Percentiles rank a stretch among this genome's conserved stretches.
These are phyloP conservation scores for Furnarius figulus DNA, from an alignment of 2,113 vertebrate genomes.

Conservation along the genomic window DNA sequence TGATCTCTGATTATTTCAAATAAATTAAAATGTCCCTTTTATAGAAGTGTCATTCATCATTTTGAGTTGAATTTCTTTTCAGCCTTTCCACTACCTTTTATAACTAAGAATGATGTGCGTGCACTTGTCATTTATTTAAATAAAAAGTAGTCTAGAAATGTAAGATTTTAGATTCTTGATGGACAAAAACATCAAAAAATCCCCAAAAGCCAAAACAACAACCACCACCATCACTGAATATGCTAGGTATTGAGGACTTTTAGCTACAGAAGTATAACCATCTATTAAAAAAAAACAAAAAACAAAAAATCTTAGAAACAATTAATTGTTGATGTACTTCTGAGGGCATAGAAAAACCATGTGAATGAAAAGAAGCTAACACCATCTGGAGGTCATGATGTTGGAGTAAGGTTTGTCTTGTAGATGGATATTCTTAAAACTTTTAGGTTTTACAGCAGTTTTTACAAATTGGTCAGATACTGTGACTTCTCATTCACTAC, in stretches of 20 bases:
- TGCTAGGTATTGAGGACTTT: neutral
- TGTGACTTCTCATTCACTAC: neutral
- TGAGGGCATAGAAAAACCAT: neutral
- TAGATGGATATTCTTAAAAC: neutral
- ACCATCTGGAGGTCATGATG: neutral
- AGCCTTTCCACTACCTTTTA: neutral
- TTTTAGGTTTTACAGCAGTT: neutral
- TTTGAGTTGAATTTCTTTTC: neutral
- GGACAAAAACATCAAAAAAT: neutral
- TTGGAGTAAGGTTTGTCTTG: neutral
- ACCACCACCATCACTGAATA: neutral
- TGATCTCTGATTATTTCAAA: no score
- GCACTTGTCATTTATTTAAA: neutral
- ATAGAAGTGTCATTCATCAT: neutral
- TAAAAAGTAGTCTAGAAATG: neutral
- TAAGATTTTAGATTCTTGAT: neutral
- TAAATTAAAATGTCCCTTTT: neutral
- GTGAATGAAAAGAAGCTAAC: neutral
- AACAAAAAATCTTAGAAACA: neutral
- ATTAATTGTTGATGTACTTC: neutral
- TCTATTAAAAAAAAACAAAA: neutral
- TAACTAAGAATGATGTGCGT: neutral
- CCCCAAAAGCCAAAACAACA: neutral
- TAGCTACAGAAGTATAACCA: neutral
- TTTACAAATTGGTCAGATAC: neutral